Evolutionary conservation across 2,113 vertebrate genomes (phyloP).

Genomic region (Danio rerio): GRCz12tu NC_133198.1:31995001-31995500

Average conservation of each 20-base stretch:
- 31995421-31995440: conserved; percentile 75
- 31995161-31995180: conserved; percentile 83
- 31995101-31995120: conserved; percentile 34
- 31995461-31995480: conserved; percentile 9
- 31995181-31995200: conserved; percentile 84
- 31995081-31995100: conserved; percentile 25
- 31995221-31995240: conserved; percentile 80
- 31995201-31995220: conserved; percentile 85
- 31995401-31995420: conserved; percentile 85
- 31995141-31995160: conserved; percentile 77
- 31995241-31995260: conserved; percentile 84
- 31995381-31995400: conserved; percentile 79
- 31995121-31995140: conserved; percentile 62
- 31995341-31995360: conserved; percentile 75
- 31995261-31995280: conserved; percentile 80
- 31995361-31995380: conserved; percentile 73
- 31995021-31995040: conserved; percentile 65
- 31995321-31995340: conserved; percentile 84
- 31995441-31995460: conserved; percentile 57
- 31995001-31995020: conserved; percentile 64
- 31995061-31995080: neutral
- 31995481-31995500: conserved; percentile 50
- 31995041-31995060: conserved; percentile 61
- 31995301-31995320: conserved; percentile 74
- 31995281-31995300: conserved; percentile 75